These are phyloP conservation scores for Naso thynnoides DNA, from an alignment of 2,797 vertebrate genomes.

Conservation along the genomic window DNA sequence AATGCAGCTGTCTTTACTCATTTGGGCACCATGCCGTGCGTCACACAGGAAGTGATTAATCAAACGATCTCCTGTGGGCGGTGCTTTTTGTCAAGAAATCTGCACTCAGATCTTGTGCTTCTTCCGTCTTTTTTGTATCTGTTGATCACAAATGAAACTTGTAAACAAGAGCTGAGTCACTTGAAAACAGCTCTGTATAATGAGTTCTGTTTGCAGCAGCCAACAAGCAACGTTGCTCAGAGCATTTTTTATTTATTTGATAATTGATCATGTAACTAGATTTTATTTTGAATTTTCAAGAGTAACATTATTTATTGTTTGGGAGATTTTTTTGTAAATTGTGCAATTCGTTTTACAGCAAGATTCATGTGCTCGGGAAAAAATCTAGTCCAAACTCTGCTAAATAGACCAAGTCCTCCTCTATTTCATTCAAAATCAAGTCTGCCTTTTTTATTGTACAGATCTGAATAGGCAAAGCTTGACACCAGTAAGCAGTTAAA, in stretches of 20 bases:
- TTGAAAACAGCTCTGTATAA: neutral
- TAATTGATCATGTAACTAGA: neutral
- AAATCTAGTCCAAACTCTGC: neutral
- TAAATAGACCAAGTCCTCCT: constrained; percentile 3
- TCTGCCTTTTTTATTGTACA: constrained; percentile 25
- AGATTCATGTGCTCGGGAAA: neutral
- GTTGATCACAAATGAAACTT: neutral
- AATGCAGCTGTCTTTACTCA: neutral
- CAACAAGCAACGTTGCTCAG: neutral
- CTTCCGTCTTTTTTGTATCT: neutral
- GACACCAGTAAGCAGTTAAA: neutral
- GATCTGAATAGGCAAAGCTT: constrained; percentile 2
- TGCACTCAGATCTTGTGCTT: neutral
- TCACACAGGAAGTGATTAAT: neutral
- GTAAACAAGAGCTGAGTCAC: neutral
- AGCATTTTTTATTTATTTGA: neutral
- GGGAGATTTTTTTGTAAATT: neutral
- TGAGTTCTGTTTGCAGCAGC: neutral
- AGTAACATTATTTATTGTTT: neutral
- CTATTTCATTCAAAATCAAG: constrained; percentile 17
- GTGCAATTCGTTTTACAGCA: neutral
- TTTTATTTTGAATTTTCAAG: constrained; percentile 3
- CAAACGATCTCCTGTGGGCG: accelerated
- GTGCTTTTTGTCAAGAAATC: accelerated
- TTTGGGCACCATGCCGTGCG: neutral